These are phyloP conservation scores for Brachynemurus nebulosus DNA, from an alignment of 2,888 invertebrate genomes.

Conservation along the genomic window DNA sequence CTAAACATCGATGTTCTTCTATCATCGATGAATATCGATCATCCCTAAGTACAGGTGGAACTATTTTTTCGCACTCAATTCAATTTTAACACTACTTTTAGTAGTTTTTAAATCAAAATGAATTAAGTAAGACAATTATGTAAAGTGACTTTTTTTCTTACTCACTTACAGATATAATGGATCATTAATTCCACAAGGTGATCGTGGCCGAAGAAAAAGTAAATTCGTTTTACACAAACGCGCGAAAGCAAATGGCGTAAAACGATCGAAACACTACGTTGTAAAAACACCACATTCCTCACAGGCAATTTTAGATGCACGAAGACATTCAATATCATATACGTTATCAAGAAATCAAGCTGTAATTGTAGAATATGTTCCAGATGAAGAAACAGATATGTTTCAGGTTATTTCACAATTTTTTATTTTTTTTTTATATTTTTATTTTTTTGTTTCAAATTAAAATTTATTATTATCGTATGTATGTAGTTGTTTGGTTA, in stretches of 20 bases:
- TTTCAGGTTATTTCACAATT: conserved; percentile 66
- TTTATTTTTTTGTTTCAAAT: background rate
- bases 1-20: too few relatives aligned
- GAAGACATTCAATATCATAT: conserved; percentile 93
- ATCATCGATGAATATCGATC: too few relatives aligned
- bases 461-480: background rate
- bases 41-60: too few relatives aligned
- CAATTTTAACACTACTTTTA: too few relatives aligned
- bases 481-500: background rate
- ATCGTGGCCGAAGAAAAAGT: conserved; percentile 83
- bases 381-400: conserved; percentile 95
- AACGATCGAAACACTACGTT: conserved; percentile 87
- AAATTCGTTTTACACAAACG: conserved; percentile 86
- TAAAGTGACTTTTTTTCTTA: conserved; percentile 22
- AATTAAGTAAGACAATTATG: background rate
- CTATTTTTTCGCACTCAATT: too few relatives aligned
- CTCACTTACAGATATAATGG: conserved; percentile 99
- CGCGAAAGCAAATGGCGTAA: conserved; percentile 79
- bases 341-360: conserved; percentile 92
- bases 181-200: conserved; percentile 72
- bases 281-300: conserved; percentile 92
- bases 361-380: conserved; percentile 95
- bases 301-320: conserved; percentile 85
- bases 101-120: too few relatives aligned
- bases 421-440: background rate